Percentiles rank a stretch among this genome's conserved stretches.
Evolutionary conservation across 2,113 vertebrate species (phyloP).

Genomic region (Esox niger): DNA sequence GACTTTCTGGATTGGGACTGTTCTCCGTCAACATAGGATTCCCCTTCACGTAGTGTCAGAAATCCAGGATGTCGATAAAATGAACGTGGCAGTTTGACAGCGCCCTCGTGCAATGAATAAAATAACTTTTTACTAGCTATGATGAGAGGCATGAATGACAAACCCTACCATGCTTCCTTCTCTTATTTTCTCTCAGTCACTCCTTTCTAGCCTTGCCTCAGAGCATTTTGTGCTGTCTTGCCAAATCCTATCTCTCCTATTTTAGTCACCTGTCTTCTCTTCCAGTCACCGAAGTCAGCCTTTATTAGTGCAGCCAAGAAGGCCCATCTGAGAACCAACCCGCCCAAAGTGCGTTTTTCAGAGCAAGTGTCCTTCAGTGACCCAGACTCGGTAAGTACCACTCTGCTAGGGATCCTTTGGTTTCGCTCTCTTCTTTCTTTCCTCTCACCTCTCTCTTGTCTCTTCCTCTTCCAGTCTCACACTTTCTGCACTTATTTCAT

Average conservation of each 20-base stretch:
- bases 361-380: constrained; percentile 94
- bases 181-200: constrained; percentile 9
- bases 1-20: too few relatives aligned
- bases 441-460: not conserved
- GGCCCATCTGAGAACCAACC: constrained; percentile 91
- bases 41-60: too few relatives aligned
- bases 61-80: too few relatives aligned
- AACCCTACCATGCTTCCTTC: constrained; percentile 35
- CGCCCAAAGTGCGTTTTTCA: constrained; percentile 93
- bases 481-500: not conserved
- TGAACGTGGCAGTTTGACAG: too few relatives aligned
- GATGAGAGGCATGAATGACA: constrained; percentile 1
- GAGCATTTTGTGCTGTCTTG: too few relatives aligned
- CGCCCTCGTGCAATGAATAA: not conserved
- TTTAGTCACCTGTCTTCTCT: constrained; percentile 40
- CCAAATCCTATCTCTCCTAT: too few relatives aligned
- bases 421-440: constrained; percentile 9
- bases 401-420: constrained; percentile 29
- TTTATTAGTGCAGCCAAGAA: constrained; percentile 98
- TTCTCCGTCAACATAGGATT: too few relatives aligned
- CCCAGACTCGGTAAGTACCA: constrained; percentile 88
- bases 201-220: too few relatives aligned
- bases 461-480: not conserved
- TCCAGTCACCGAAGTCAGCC: constrained; percentile 94
- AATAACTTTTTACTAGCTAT: not conserved